Conservation (phyloP, 1,140 invertebrate species). For the Penaeus japonicus region DNA sequence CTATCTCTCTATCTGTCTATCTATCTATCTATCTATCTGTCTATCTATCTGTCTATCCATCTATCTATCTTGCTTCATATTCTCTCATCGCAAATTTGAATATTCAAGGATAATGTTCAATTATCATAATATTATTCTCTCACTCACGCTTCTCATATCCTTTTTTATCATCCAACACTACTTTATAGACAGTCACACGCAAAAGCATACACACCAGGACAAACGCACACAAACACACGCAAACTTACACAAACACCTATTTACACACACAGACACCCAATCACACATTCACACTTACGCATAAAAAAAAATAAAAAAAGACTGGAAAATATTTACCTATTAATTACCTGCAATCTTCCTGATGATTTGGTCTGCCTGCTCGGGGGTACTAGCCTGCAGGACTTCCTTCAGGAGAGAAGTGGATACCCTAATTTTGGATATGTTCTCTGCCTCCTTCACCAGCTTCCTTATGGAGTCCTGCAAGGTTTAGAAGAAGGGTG, state of each 20-base stretch:
- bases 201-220: too few relatives aligned
- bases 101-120: too few relatives aligned
- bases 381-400: constrained; percentile 44
- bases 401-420: constrained; percentile 54
- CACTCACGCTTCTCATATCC: too few relatives aligned
- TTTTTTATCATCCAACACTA: too few relatives aligned
- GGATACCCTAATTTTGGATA: constrained; percentile 42
- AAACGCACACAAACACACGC: too few relatives aligned
- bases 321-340: constrained; percentile 17
- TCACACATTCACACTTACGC: too few relatives aligned
- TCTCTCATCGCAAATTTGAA: too few relatives aligned
- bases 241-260: too few relatives aligned
- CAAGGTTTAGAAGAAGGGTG: not conserved
- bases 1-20: not conserved
- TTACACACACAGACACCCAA: too few relatives aligned
- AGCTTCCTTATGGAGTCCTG: constrained; percentile 56
- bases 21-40: not conserved
- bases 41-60: not conserved
- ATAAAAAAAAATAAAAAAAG: not conserved
- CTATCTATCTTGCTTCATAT: too few relatives aligned
- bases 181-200: too few relatives aligned
- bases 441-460: constrained; percentile 58
- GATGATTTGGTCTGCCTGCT: constrained; percentile 52
- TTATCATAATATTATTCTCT: too few relatives aligned
- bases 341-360: constrained; percentile 59